These are phyloP conservation scores for Ciona savignyi DNA, from an alignment of 23 tunicate genomes.

Conservation along the genomic window DNA sequence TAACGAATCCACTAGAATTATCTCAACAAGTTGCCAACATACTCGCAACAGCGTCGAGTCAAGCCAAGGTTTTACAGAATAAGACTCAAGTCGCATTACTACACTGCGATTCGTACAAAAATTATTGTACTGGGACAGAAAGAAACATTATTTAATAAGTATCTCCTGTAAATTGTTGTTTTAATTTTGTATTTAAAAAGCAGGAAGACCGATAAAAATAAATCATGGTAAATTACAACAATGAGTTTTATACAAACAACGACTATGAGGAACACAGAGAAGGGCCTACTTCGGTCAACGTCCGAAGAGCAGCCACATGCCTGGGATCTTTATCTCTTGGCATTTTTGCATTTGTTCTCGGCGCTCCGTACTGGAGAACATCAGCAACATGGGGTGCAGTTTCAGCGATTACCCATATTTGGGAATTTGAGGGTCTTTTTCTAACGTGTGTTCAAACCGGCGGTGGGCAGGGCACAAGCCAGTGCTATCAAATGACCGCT, in stretches of 20 bases:
- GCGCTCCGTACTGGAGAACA: conserved; percentile 75
- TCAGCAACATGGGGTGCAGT: conserved; percentile 44
- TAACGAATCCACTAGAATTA: no score
- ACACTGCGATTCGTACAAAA: no score
- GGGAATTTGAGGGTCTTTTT: conserved; percentile 63
- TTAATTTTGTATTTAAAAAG: no score
- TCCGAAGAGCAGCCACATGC: not conserved
- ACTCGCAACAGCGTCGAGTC: no score
- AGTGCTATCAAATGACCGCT: conserved; percentile 50
- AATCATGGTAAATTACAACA: not conserved
- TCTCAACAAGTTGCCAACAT: no score
- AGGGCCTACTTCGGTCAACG: not conserved
- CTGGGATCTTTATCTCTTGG: conserved; percentile 1
- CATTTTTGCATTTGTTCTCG: conserved; percentile 20
- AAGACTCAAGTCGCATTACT: no score
- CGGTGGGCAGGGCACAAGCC: conserved; percentile 20
- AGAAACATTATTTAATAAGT: no score
- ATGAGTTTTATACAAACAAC: not conserved
- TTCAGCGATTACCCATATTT: conserved; percentile 43
- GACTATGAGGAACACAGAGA: not conserved
- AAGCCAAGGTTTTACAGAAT: no score
- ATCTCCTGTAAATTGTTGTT: no score
- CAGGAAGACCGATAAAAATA: no score
- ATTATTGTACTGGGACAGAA: no score
- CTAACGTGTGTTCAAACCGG: conserved; percentile 43